phyloP scores from a whole-genome alignment of 2,797 vertebrate genomes.

The Lacerta agilis region DNA sequence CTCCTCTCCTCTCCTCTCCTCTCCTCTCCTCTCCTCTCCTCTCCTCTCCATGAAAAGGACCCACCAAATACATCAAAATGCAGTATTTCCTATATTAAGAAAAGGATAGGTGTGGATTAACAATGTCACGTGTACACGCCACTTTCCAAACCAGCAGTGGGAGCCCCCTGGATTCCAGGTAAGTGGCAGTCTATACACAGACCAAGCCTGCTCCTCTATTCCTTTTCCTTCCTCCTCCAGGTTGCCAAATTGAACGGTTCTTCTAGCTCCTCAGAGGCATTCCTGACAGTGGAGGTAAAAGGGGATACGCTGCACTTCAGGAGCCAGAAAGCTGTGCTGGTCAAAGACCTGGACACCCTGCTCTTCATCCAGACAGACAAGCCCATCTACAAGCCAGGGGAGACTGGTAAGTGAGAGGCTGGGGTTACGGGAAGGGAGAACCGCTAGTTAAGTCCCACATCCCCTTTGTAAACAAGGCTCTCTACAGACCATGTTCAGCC shows the following conservation, averaged over 20 bases:
- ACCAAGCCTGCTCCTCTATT: background rate
- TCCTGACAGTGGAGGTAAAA: conserved; percentile 74
- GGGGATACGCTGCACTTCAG: conserved; percentile 78
- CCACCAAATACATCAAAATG: too few species aligned
- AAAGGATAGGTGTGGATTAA: too few species aligned
- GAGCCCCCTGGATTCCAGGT: too few species aligned
- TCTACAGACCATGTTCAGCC: too few species aligned
- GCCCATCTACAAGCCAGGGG: conserved; percentile 87
- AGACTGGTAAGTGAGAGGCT: conserved; percentile 78
- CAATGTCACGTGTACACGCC: too few species aligned
- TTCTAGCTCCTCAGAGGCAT: conserved; percentile 17
- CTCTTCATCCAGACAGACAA: conserved; percentile 90
- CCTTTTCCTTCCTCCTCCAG: background rate
- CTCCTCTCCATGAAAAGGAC: too few species aligned
- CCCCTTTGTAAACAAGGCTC: background rate
- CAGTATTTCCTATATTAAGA: too few species aligned
- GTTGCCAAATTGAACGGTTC: background rate
- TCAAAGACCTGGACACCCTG: conserved; percentile 69
- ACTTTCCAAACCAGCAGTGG: background rate
- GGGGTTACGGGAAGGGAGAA: background rate
- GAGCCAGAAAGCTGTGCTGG: conserved; percentile 76
- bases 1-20: too few species aligned
- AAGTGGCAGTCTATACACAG: too few species aligned
- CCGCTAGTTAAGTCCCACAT: too few species aligned
- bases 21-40: too few species aligned